These are phyloP conservation scores for Hyposoter didymator DNA, from an alignment of 2,888 invertebrate genomes.

Conservation along the genomic window DNA sequence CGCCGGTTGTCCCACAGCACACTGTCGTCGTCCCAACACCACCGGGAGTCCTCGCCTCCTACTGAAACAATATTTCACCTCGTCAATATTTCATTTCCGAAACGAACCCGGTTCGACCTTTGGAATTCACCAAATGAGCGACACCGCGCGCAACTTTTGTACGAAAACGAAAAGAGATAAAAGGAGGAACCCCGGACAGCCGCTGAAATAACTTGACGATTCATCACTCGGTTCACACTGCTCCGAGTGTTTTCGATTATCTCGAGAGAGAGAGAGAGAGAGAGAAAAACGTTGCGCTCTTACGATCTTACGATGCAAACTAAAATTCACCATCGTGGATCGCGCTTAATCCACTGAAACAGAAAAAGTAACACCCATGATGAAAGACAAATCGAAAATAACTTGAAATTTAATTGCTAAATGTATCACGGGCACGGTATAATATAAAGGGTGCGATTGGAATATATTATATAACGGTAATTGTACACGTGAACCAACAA, in stretches of 20 bases:
- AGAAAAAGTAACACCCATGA: background rate
- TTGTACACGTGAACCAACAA: constrained; percentile 30
- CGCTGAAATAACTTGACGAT: background rate
- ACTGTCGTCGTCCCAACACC: constrained; percentile 86
- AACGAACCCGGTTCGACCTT: constrained; percentile 31
- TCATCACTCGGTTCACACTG: background rate
- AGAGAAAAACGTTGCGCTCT: too few species aligned
- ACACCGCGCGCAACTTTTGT: background rate
- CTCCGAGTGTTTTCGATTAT: background rate
- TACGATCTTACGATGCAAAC: constrained; percentile 1
- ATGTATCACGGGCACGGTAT: constrained; percentile 53
- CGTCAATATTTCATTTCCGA: constrained; percentile 25
- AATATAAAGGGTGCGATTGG: constrained; percentile 48
- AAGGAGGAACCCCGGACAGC: background rate
- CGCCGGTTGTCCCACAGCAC: constrained; percentile 84
- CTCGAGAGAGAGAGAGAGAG: too few species aligned
- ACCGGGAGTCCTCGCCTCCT: constrained; percentile 85
- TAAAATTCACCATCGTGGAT: background rate
- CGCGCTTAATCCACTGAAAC: background rate
- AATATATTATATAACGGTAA: constrained; percentile 39
- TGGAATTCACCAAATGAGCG: background rate
- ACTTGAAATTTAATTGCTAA: constrained; percentile 39
- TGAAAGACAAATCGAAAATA: constrained; percentile 31
- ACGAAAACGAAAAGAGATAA: background rate
- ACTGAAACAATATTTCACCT: constrained; percentile 77